phyloP scores from a whole-genome alignment of 2,888 invertebrate genomes.

The Pyralis farinalis region DNA sequence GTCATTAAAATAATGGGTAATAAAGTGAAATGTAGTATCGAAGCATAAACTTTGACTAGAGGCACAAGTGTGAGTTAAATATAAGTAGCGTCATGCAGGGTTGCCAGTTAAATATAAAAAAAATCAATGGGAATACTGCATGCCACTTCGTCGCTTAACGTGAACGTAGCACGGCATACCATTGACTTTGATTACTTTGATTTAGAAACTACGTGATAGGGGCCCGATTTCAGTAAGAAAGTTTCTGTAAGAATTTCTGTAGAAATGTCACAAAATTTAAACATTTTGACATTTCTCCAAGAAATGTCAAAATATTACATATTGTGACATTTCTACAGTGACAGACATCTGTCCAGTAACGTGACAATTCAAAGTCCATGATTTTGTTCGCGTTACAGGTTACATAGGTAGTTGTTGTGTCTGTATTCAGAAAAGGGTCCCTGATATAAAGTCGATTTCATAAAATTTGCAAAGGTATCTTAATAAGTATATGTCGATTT shows the following conservation, averaged over 20 bases:
- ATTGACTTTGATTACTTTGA: background rate
- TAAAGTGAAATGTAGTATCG: conserved; percentile 7
- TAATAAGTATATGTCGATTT: background rate
- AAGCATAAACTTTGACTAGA: conserved; percentile 21
- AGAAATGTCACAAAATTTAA: background rate
- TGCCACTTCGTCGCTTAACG: background rate
- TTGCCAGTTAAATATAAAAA: background rate
- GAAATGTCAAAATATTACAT: no score
- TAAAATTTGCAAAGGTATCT: no score
- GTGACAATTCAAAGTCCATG: no score
- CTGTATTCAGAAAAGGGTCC: background rate
- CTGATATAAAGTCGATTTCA: background rate
- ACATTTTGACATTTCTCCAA: background rate
- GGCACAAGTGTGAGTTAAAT: conserved; percentile 14
- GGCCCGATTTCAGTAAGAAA: conserved; percentile 1
- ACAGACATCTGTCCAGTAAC: no score
- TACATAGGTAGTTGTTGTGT: no score
- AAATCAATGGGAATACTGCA: background rate
- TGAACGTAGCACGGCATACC: background rate
- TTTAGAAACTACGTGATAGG: background rate
- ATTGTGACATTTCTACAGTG: no score
- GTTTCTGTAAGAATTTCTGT: background rate
- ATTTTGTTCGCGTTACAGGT: no score
- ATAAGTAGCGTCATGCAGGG: background rate
- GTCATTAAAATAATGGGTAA: background rate